Conservation (phyloP, 2,888 invertebrate species). For the Andrena dorsata region DNA sequence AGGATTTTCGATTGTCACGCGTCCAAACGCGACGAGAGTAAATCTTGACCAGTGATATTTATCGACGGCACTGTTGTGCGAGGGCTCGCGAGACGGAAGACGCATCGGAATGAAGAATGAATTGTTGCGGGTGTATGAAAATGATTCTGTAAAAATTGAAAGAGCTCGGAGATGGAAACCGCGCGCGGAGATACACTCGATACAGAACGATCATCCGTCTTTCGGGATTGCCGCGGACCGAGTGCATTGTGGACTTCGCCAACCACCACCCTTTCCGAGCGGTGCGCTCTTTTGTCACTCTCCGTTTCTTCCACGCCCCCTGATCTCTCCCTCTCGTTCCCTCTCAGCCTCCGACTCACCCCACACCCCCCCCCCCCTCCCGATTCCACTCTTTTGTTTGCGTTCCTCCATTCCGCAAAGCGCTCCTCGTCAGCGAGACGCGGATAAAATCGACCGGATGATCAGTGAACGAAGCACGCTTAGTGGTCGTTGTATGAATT, state of each 20-base stretch:
- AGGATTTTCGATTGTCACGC: background rate
- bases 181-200: conserved; percentile 45
- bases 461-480: conserved; percentile 2
- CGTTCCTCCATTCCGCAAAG: conserved; percentile 39
- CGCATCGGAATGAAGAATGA: conserved; percentile 1
- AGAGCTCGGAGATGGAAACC: conserved; percentile 27
- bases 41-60: background rate
- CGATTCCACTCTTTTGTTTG: conserved; percentile 54
- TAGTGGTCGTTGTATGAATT: conserved; percentile 6
- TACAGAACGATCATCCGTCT: conserved; percentile 67
- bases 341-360: background rate
- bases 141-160: conserved; percentile 29
- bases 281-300: conserved; percentile 54
- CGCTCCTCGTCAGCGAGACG: conserved; percentile 24
- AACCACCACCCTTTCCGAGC: conserved; percentile 47
- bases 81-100: background rate
- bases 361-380: background rate
- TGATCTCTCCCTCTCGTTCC: background rate
- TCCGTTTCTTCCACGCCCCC: conserved; percentile 12
- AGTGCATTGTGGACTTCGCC: conserved; percentile 68
- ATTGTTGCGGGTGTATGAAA: conserved; percentile 20
- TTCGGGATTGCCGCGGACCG: conserved; percentile 60
- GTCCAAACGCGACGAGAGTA: background rate
- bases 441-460: conserved; percentile 16
- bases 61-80: background rate